Evolutionary conservation across 2,888 invertebrate genomes (phyloP).

Genomic region (Cylindroiulus punctatus): DNA sequence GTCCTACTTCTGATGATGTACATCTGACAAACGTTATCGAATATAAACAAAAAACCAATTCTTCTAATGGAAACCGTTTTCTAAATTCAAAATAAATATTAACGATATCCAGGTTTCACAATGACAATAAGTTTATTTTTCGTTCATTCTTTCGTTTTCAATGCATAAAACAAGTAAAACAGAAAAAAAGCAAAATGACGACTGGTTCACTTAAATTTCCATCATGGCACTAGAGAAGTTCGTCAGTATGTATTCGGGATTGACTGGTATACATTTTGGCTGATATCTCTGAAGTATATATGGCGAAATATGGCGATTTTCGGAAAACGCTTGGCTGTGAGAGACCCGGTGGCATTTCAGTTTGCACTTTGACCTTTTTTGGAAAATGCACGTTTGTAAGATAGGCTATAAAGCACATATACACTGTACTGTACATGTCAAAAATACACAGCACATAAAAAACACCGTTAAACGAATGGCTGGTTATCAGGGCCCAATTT

Average conservation of each 20-base stretch:
- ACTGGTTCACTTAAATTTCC: conserved; percentile 25
- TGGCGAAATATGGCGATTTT: conserved; percentile 5
- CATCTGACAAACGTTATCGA: not conserved
- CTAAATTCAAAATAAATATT: conserved; percentile 4
- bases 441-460: not conserved
- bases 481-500: conserved; percentile 13
- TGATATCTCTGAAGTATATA: not conserved
- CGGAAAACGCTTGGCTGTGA: not conserved
- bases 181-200: conserved; percentile 1
- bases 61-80: conserved; percentile 35
- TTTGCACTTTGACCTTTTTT: not conserved
- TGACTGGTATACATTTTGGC: conserved; percentile 15
- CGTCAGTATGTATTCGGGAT: not conserved
- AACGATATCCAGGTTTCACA: conserved; percentile 43
- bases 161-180: conserved; percentile 26
- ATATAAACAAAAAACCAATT: conserved; percentile 17
- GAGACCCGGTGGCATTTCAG: conserved; percentile 15
- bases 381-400: not conserved
- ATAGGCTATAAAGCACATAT: conserved; percentile 37
- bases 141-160: conserved; percentile 38
- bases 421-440: too few species aligned
- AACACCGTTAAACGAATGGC: conserved; percentile 6
- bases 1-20: not conserved
- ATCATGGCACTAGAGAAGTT: conserved; percentile 14
- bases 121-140: conserved; percentile 45